Conservation (phyloP, 2,113 vertebrate species). For the Columbina picui region DNA sequence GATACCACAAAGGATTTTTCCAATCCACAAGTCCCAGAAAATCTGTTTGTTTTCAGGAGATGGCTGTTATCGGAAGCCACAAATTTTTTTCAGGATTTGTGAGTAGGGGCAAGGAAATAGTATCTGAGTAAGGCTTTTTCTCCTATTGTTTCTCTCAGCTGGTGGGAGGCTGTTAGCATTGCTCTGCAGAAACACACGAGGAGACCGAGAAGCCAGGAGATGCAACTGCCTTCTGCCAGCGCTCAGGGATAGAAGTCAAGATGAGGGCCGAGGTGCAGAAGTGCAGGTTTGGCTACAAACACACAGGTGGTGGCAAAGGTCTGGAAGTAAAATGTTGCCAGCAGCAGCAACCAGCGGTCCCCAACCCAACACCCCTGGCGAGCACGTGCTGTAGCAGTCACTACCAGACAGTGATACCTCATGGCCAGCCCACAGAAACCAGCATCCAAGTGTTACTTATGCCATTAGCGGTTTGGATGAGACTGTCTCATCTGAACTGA, state of each 20-base stretch:
- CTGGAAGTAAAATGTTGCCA: neutral
- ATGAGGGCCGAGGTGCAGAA: neutral
- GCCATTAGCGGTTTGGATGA: neutral
- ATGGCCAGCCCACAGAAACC: neutral
- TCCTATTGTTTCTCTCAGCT: neutral
- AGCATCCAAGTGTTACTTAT: neutral
- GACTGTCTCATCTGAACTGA: neutral
- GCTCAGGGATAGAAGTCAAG: neutral
- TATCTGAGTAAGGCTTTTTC: neutral
- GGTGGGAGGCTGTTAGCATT: neutral
- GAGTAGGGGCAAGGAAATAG: neutral
- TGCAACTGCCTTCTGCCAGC: neutral
- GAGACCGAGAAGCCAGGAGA: neutral
- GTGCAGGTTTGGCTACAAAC: neutral
- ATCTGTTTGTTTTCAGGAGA: neutral
- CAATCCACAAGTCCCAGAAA: neutral
- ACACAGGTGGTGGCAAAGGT: neutral
- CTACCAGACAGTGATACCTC: neutral
- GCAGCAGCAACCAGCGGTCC: neutral
- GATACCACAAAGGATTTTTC: neutral
- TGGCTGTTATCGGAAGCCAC: neutral
- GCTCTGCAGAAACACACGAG: neutral
- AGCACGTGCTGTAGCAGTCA: neutral
- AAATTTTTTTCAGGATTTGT: neutral
- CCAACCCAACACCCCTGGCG: fast-evolving